phyloP scores from a whole-genome alignment of 2,888 invertebrate genomes.

The Chymomyza amoena region DNA sequence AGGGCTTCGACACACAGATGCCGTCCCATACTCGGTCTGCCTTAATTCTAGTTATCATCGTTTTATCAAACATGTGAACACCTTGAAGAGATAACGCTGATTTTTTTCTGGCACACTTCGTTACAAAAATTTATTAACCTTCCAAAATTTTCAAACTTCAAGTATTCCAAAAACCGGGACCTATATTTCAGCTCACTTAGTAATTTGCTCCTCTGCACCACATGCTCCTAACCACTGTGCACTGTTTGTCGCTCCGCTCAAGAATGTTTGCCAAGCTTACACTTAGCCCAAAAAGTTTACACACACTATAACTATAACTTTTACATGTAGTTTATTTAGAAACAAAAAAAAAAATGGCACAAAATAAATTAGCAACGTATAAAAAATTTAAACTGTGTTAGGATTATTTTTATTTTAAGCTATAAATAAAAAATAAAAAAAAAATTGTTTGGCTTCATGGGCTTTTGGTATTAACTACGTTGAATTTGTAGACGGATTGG shows the following conservation, averaged over 20 bases:
- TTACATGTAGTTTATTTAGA: not conserved
- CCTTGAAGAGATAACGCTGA: too few species aligned
- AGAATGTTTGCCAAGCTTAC: not conserved
- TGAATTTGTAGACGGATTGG: conserved; percentile 39
- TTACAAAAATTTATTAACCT: too few species aligned
- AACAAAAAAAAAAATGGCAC: conserved; percentile 16
- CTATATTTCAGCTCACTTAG: too few species aligned
- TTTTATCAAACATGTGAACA: too few species aligned
- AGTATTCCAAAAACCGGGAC: too few species aligned
- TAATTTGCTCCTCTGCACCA: not conserved
- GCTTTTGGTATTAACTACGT: conserved; percentile 29
- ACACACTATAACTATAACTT: not conserved
- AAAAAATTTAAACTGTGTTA: not conserved
- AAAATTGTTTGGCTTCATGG: conserved; percentile 9
- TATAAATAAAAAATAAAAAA: conserved; percentile 16
- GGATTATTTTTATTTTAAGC: conserved; percentile 19
- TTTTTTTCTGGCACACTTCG: too few species aligned
- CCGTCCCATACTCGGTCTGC: too few species aligned
- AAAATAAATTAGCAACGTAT: conserved; percentile 49
- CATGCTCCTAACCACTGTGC: not conserved
- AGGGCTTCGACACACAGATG: too few species aligned
- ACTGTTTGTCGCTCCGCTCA: not conserved
- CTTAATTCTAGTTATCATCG: too few species aligned
- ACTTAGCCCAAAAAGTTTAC: not conserved
- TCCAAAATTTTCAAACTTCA: too few species aligned